Percentiles rank a stretch among this genome's conserved stretches.
Evolutionary conservation across 2,888 invertebrate genomes (phyloP).

Genomic region (Mylabris sibirica): DNA sequence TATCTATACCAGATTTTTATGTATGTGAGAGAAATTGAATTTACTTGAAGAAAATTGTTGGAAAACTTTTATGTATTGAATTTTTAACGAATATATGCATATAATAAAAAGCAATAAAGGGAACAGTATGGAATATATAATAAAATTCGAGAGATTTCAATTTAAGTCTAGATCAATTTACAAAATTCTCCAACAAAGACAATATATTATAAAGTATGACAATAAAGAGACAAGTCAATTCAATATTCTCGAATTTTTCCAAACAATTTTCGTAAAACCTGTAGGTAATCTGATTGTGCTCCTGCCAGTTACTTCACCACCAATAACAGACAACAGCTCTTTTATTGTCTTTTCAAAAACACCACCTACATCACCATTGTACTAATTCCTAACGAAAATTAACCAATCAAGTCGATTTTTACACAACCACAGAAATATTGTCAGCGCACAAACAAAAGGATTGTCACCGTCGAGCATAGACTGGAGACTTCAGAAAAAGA

Average conservation of each 20-base stretch:
- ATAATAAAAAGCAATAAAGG: neutral
- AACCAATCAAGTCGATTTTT: too few relatives aligned
- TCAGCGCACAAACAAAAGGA: too few relatives aligned
- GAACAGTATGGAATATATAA: neutral
- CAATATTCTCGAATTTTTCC: neutral
- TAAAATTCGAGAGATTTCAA: neutral
- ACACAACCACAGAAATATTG: too few relatives aligned
- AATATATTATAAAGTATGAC: neutral
- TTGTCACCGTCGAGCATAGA: too few relatives aligned
- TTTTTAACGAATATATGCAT: neutral
- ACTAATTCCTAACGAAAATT: too few relatives aligned
- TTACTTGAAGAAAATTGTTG: neutral
- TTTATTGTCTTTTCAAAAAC: too few relatives aligned
- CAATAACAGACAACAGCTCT: neutral
- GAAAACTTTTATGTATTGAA: neutral
- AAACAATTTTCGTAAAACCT: neutral
- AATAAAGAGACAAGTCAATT: neutral
- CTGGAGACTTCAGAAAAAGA: neutral
- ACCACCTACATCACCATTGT: too few relatives aligned
- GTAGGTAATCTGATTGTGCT: neutral
- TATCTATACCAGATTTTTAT: constrained; percentile 4
- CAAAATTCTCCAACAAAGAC: neutral
- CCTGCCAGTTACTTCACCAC: neutral
- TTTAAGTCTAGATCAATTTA: neutral
- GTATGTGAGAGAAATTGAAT: neutral